Conservation (phyloP, 2,888 invertebrate genomes). For the Macrophya alboannulata region DNA sequence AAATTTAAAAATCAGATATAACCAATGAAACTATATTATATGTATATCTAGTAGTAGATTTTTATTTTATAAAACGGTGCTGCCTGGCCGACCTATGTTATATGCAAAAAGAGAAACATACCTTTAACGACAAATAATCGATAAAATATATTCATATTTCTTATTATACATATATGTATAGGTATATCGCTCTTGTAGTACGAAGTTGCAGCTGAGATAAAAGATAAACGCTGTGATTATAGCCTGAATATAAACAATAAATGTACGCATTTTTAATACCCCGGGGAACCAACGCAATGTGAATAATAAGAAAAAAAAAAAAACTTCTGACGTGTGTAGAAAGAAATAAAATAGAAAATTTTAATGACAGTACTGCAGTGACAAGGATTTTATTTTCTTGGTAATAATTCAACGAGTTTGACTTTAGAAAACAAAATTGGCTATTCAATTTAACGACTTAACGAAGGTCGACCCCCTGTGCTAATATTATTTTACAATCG, state of each 20-base stretch:
- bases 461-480: neutral
- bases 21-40: neutral
- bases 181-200: neutral
- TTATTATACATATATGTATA: no score
- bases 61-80: neutral
- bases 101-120: neutral
- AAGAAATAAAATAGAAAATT: neutral
- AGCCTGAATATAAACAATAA: conserved; percentile 12
- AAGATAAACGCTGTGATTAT: conserved; percentile 8
- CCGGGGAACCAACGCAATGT: neutral
- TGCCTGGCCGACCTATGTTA: neutral
- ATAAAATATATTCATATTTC: neutral
- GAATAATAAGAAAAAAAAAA: neutral
- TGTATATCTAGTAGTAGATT: neutral
- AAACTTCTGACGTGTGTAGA: conserved; percentile 1
- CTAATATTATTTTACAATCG: neutral
- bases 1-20: neutral
- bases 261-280: neutral
- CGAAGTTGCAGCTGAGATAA: neutral
- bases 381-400: neutral
- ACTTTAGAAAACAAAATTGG: neutral
- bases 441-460: neutral
- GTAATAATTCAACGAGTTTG: neutral
- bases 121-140: neutral
- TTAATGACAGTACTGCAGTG: neutral